phyloP scores from a whole-genome alignment of 2,113 vertebrate genomes.

The Zosterops japonicus region DNA sequence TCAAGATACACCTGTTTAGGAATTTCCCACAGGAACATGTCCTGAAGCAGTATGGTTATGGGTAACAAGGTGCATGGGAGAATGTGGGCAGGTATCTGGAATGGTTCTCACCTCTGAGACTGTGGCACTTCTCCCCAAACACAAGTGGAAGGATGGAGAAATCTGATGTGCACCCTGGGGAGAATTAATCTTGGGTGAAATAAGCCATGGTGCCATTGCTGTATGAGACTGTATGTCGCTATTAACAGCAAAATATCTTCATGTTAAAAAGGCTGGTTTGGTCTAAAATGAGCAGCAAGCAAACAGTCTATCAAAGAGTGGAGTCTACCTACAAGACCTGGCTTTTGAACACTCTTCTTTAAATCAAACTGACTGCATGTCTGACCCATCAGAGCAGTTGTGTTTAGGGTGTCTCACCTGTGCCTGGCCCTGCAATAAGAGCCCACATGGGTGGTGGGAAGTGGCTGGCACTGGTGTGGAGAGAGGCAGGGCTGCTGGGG shows the following conservation, averaged over 20 bases:
- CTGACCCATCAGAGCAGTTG: not conserved
- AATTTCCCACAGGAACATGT: not conserved
- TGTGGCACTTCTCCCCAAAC: not conserved
- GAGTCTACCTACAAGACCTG: not conserved
- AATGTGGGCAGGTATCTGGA: not conserved
- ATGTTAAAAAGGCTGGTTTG: not conserved
- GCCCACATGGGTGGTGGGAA: fast-evolving
- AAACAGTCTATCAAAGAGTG: not conserved
- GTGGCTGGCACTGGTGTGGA: not conserved
- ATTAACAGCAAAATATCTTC: not conserved
- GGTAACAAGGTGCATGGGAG: not conserved
- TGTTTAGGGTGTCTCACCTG: not conserved
- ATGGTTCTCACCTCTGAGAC: fast-evolving
- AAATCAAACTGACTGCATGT: not conserved
- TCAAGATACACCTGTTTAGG: not conserved
- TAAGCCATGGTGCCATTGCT: not conserved
- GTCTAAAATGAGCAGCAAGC: not conserved
- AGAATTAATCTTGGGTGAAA: not conserved
- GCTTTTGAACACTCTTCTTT: not conserved
- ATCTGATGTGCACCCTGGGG: not conserved
- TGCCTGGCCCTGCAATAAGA: not conserved
- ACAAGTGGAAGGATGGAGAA: not conserved
- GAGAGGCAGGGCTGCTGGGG: not conserved
- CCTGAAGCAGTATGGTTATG: too few species aligned
- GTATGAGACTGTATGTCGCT: fast-evolving